Evolutionary conservation across 1,140 invertebrate genomes (phyloP), one percentile per base, ranked within the genome.

Genomic region (Scaptomyza montana): DNA sequence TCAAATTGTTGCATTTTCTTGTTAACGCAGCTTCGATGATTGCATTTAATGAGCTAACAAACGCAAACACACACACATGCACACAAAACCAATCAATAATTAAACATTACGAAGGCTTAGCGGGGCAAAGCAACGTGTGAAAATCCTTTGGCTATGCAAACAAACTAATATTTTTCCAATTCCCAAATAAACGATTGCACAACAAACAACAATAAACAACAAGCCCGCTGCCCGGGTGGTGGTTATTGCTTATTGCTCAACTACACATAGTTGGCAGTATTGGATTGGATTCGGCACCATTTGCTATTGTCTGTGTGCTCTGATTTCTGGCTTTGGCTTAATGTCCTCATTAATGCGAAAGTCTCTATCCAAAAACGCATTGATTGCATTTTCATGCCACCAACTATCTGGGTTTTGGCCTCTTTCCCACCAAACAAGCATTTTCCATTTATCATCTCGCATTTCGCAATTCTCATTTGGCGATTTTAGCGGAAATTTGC

Each of bases 111-210:
- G 64, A 9, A 36, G 2, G 33, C 33, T 7, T 50, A 50, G 61
- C 46, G 47, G 36, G 70, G 60, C 59, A 69, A 62, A 39, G 33
- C 64, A 80, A 85, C 76, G 82, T 87, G 82, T 89, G 84, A 87
- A 87, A 87, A 87, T 89, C 82, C 84, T 87, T 89, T 82, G 84
- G 49, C 69, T 70, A 46, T 61, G 84, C 71, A 76, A 87, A 89
- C 79, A 87, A 71, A 70, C 56, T 69, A 76, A 76, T 87, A 82
- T 89, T 87, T 79, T 82, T 46, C 67, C 71, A 72, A 84, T 87
- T 82, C 76, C 63, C 68, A 70, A 54, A 65, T 60, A 67, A 84
- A 41, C 68, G 53, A 53, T 47, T n/a, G 33, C 50, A 61, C 64
- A 79, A 72, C 72, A 71, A 78, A 59, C 30, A 75, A 85, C 51